A percentile compares a stretch with the other conserved stretches of the same genome.
These are phyloP conservation scores for Abscondita cerata DNA, from an alignment of 2,888 invertebrate genomes.

Conservation along the genomic window DNA sequence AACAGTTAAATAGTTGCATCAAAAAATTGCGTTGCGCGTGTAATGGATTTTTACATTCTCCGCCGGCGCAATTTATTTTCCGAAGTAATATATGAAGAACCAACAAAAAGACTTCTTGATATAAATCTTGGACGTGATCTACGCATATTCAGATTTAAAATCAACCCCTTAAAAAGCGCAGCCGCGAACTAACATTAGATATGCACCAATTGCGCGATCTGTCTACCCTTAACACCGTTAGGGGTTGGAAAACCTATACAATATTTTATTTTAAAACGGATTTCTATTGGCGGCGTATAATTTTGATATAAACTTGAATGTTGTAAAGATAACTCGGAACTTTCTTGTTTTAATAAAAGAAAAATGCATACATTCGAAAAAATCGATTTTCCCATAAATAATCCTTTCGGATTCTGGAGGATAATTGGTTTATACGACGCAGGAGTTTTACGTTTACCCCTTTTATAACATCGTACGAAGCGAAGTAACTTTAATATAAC, in stretches of 20 bases:
- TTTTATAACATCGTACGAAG: constrained; percentile 44
- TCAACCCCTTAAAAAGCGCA: constrained; percentile 47
- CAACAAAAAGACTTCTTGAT: too few species aligned
- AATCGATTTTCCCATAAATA: too few species aligned
- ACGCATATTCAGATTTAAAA: constrained; percentile 57
- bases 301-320: constrained; percentile 28
- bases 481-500: constrained; percentile 51
- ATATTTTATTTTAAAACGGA: constrained; percentile 58
- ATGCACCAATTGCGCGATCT: constrained; percentile 56
- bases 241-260: constrained; percentile 46
- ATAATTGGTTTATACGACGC: constrained; percentile 45
- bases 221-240: constrained; percentile 48
- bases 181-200: constrained; percentile 59
- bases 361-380: neutral
- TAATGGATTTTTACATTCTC: too few species aligned
- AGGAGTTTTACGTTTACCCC: constrained; percentile 31
- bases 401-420: constrained; percentile 22
- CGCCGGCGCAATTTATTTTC: too few species aligned
- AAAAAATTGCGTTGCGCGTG: too few species aligned
- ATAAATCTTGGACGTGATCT: constrained; percentile 8
- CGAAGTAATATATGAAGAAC: too few species aligned
- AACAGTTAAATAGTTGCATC: too few species aligned
- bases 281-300: constrained; percentile 54
- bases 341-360: neutral
- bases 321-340: too few species aligned